Evolutionary conservation across 2,888 invertebrate species (phyloP).

Genomic region (Acanthosepion pharaonis): DNA sequence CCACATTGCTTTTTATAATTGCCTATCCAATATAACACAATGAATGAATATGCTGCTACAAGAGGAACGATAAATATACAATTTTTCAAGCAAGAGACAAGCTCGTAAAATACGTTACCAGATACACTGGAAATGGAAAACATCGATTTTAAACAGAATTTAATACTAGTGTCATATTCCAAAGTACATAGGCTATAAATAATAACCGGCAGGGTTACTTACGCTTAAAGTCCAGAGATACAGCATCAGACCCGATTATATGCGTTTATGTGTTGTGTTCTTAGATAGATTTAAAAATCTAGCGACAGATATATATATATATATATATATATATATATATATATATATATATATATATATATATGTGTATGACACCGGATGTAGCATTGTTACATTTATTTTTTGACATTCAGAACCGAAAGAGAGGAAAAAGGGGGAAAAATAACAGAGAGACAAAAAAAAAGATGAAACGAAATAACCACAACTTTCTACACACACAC

Average conservation of each 20-base stretch:
- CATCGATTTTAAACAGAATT: not conserved
- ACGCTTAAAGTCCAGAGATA: not conserved
- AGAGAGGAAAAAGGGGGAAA: too few species aligned
- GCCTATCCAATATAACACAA: not conserved
- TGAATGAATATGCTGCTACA: not conserved
- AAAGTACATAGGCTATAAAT: not conserved
- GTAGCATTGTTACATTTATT: too few species aligned
- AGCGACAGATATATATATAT: too few species aligned
- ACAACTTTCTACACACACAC: too few species aligned
- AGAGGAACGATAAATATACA: not conserved
- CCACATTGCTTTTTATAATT: not conserved
- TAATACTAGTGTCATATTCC: not conserved
- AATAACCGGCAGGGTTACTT: not conserved
- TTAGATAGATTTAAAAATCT: too few species aligned
- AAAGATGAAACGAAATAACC: too few species aligned
- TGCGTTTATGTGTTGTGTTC: too few species aligned
- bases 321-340: too few species aligned
- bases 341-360: too few species aligned
- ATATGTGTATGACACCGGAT: too few species aligned
- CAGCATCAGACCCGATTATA: not conserved
- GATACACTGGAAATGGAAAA: not conserved
- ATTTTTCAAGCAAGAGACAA: not conserved
- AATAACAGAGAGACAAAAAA: too few species aligned
- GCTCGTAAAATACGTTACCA: not conserved
- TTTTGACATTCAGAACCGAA: too few species aligned